Conservation (phyloP, 2,888 invertebrate species). For the Eupithecia pulchellata region DNA sequence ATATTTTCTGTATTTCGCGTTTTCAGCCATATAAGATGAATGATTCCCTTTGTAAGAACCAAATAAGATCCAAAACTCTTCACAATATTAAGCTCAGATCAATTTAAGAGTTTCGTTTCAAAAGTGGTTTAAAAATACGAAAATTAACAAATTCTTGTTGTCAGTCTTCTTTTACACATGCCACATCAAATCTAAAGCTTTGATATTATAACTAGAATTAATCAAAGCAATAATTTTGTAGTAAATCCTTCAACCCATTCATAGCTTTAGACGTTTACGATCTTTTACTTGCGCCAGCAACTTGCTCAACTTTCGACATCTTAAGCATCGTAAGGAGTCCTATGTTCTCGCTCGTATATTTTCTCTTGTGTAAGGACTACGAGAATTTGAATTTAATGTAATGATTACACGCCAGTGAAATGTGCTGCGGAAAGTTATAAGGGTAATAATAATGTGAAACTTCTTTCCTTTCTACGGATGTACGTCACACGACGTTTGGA, state of each 20-base stretch:
- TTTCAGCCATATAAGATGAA: too few relatives aligned
- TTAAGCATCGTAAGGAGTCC: neutral
- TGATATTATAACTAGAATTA: neutral
- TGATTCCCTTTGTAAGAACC: too few relatives aligned
- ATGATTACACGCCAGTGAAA: slow-evolving; percentile 47
- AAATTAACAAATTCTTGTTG: too few relatives aligned
- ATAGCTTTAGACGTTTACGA: neutral
- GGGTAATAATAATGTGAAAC: slow-evolving; percentile 56
- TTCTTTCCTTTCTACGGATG: slow-evolving; percentile 46
- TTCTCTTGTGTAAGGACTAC: slow-evolving; percentile 20
- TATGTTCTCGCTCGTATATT: slow-evolving; percentile 11
- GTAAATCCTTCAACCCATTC: neutral
- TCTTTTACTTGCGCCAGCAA: neutral
- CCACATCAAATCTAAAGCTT: neutral
- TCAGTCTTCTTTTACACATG: neutral
- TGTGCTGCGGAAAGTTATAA: slow-evolving; percentile 54
- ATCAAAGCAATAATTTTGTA: neutral
- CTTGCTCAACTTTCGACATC: neutral
- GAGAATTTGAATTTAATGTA: slow-evolving; percentile 43
- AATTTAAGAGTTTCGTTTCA: too few relatives aligned
- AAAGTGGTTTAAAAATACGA: too few relatives aligned
- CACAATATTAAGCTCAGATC: too few relatives aligned
- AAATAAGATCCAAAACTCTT: too few relatives aligned
- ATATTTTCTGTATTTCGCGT: too few relatives aligned
- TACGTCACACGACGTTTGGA: slow-evolving; percentile 40